phyloP scores from a whole-genome alignment of 2,888 invertebrate species.

The Hetaerina titia region DNA sequence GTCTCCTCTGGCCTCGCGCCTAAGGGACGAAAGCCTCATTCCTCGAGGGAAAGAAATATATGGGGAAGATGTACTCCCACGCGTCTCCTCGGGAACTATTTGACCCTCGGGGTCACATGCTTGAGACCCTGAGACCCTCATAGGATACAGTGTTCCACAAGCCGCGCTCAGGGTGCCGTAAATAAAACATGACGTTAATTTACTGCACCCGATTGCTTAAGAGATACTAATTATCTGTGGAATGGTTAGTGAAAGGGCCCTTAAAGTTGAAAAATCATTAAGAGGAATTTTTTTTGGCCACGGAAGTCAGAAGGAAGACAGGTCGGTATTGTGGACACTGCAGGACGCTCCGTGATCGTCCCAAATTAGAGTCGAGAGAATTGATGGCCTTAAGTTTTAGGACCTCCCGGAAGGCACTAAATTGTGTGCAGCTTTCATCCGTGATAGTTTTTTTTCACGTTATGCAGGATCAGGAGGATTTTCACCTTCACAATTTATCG shows the following conservation, averaged over 20 bases:
- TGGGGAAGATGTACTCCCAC: not conserved
- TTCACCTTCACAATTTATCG: too few relatives aligned
- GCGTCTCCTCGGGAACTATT: not conserved
- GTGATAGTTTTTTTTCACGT: too few relatives aligned
- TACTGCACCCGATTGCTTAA: not conserved
- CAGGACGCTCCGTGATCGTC: too few relatives aligned
- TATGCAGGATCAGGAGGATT: too few relatives aligned
- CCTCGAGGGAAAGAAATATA: not conserved
- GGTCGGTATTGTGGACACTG: not conserved
- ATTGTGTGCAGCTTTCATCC: too few relatives aligned
- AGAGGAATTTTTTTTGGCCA: not conserved
- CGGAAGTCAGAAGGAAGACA: not conserved
- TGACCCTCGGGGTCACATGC: constrained; percentile 15
- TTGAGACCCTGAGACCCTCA: not conserved
- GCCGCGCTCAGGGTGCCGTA: not conserved
- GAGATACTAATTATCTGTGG: constrained; percentile 15
- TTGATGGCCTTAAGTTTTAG: too few relatives aligned
- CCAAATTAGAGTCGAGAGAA: too few relatives aligned
- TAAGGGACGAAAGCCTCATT: not conserved
- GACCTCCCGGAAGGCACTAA: too few relatives aligned
- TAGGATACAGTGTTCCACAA: not conserved
- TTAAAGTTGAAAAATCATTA: not conserved
- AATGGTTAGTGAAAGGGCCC: not conserved
- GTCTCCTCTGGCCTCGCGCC: not conserved
- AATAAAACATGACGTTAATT: constrained; percentile 6